Conservation (phyloP, 2,113 vertebrate genomes). For the Pardalotus punctatus region DNA sequence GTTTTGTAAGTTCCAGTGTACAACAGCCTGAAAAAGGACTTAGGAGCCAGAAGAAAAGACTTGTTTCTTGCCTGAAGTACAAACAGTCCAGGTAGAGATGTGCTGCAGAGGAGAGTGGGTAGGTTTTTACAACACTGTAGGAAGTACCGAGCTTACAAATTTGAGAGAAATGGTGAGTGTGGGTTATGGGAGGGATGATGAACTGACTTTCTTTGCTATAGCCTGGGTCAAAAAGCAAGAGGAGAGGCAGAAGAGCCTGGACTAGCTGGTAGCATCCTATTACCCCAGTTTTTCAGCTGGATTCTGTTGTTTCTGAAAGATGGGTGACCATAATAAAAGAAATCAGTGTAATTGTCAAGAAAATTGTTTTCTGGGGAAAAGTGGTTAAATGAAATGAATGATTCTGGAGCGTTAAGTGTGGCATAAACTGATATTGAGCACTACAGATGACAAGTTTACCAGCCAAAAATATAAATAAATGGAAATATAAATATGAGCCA, state of each 20-base stretch:
- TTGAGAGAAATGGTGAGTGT: neutral
- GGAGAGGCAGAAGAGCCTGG: neutral
- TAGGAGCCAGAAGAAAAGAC: neutral
- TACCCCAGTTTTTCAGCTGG: neutral
- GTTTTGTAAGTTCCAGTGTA: neutral
- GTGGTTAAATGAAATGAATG: neutral
- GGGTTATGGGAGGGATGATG: neutral
- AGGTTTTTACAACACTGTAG: neutral
- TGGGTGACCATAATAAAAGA: neutral
- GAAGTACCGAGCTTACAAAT: neutral
- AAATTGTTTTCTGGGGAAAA: neutral
- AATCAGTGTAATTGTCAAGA: conserved; percentile 1
- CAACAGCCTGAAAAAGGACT: neutral
- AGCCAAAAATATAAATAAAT: neutral
- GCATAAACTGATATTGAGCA: neutral
- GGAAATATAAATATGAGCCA: neutral
- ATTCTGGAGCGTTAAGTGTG: neutral
- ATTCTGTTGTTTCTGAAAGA: neutral
- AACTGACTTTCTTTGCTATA: neutral
- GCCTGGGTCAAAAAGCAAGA: neutral
- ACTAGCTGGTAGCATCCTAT: neutral
- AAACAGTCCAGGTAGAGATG: accelerated
- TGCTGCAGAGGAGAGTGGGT: neutral
- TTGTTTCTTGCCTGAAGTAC: neutral
- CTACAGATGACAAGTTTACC: neutral